Conservation (phyloP, 1,140 invertebrate species). For the Zaprionus nigranus region DNA sequence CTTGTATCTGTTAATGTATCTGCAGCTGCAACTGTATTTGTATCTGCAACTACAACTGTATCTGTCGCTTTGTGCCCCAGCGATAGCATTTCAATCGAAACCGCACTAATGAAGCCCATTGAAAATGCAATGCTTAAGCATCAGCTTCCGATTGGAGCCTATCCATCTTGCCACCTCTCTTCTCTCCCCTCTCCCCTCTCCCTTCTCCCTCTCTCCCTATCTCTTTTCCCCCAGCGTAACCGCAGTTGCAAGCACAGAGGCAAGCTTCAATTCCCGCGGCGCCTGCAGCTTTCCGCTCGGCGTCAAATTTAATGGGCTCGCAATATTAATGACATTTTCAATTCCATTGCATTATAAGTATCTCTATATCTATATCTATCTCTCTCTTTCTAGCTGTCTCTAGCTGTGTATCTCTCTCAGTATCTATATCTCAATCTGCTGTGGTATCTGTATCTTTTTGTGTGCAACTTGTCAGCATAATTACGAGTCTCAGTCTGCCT, state of each 20-base stretch:
- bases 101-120: constrained; percentile 81
- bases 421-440: constrained; percentile 14
- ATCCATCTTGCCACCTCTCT: not conserved
- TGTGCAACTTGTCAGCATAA: constrained; percentile 78
- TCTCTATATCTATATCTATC: constrained; percentile 18
- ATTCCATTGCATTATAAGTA: constrained; percentile 68
- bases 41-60: constrained; percentile 63
- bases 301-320: constrained; percentile 79
- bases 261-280: constrained; percentile 51
- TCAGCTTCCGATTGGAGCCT: constrained; percentile 45
- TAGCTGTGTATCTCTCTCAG: constrained; percentile 14
- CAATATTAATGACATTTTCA: constrained; percentile 83
- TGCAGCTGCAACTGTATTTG: constrained; percentile 39
- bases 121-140: constrained; percentile 71
- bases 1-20: constrained; percentile 47
- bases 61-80: constrained; percentile 36
- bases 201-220: not conserved
- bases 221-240: constrained; percentile 2
- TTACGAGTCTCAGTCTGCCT: constrained; percentile 46
- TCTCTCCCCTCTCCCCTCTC: not conserved
- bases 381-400: too few relatives aligned
- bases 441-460: constrained; percentile 47
- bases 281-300: constrained; percentile 69
- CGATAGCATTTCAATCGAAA: constrained; percentile 66
- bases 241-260: constrained; percentile 40